These are phyloP conservation scores for Heliconius congener DNA, from an alignment of 1,140 invertebrate genomes.

Conservation along the genomic window DNA sequence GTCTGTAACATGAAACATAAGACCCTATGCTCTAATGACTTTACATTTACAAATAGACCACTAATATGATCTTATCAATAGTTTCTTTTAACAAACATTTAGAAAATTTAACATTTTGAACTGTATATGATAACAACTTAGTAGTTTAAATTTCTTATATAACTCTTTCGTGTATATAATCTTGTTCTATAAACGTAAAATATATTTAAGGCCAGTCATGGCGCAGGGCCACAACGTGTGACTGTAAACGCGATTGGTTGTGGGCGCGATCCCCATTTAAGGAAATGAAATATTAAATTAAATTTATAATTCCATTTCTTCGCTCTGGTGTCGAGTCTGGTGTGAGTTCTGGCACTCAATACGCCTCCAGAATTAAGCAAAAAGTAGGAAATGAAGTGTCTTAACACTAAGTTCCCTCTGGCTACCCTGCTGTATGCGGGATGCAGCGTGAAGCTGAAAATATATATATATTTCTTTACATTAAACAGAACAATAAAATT, in stretches of 20 bases:
- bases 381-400: too few species aligned
- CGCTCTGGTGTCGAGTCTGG: too few species aligned
- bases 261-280: too few species aligned
- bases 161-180: neutral
- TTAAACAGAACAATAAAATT: neutral
- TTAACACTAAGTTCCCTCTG: too few species aligned
- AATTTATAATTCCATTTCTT: too few species aligned
- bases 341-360: too few species aligned
- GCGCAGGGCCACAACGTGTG: too few species aligned
- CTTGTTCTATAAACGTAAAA: neutral
- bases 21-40: neutral
- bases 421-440: too few species aligned
- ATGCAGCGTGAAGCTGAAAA: neutral
- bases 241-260: too few species aligned
- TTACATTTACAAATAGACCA: neutral
- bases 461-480: neutral
- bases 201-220: too few species aligned
- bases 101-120: neutral
- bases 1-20: conserved; percentile 66
- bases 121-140: neutral
- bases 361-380: too few species aligned
- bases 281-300: too few species aligned
- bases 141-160: neutral
- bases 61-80: neutral
- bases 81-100: neutral